These are phyloP conservation scores for Melanophora roralis DNA, from an alignment of 2,888 invertebrate species.

Conservation along the genomic window DNA sequence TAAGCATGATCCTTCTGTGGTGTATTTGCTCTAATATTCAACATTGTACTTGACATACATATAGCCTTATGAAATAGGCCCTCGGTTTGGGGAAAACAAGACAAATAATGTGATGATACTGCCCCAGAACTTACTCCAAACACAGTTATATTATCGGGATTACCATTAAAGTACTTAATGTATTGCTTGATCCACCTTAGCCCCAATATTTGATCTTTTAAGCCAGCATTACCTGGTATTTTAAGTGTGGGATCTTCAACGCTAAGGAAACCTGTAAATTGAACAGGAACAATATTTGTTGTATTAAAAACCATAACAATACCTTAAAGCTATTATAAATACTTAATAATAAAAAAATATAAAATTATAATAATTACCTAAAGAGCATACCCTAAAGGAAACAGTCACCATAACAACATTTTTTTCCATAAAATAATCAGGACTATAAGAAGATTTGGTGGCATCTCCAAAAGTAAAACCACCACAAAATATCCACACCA, in stretches of 20 bases:
- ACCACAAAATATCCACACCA: slow-evolving; percentile 79
- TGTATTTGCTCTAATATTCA: slow-evolving; percentile 71
- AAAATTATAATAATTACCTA: slow-evolving; percentile 67
- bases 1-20: slow-evolving; percentile 68
- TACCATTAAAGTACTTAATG: slow-evolving; percentile 78
- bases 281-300: too few species aligned
- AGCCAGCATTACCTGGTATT: slow-evolving; percentile 79
- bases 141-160: slow-evolving; percentile 78
- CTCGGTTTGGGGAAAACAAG: slow-evolving; percentile 77
- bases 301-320: too few species aligned
- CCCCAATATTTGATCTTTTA: slow-evolving; percentile 79
- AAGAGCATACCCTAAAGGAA: slow-evolving; percentile 78
- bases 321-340: too few species aligned
- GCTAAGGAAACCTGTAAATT: slow-evolving; percentile 77
- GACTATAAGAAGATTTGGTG: slow-evolving; percentile 71
- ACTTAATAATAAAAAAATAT: too few species aligned
- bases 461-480: slow-evolving; percentile 77
- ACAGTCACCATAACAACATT: slow-evolving; percentile 77
- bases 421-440: slow-evolving; percentile 77
- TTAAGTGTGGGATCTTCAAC: slow-evolving; percentile 76
- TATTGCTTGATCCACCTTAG: slow-evolving; percentile 78
- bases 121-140: slow-evolving; percentile 79
- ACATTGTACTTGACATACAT: slow-evolving; percentile 72
- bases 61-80: slow-evolving; percentile 75
- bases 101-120: slow-evolving; percentile 77